phyloP scores from a whole-genome alignment of 2,888 invertebrate genomes.

The Polydrusus tereticollis region DNA sequence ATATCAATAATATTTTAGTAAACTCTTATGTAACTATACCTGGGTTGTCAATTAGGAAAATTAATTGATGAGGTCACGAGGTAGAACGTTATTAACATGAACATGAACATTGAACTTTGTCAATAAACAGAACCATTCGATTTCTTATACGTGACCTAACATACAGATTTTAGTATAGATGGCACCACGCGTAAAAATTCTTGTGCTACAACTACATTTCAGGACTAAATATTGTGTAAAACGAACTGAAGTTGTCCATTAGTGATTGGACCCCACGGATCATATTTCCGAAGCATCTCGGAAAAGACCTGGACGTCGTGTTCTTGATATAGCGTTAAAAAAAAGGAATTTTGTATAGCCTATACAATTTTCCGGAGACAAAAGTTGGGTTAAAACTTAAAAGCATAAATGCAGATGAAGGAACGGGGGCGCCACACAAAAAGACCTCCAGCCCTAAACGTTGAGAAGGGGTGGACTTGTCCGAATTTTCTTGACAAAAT shows the following conservation, averaged over 20 bases:
- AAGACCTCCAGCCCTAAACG: constrained; percentile 18
- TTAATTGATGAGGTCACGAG: no score
- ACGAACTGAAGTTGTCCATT: not conserved
- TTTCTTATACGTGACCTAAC: no score
- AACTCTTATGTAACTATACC: no score
- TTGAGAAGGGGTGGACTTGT: constrained; percentile 10
- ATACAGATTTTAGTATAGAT: not conserved
- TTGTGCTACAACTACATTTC: not conserved
- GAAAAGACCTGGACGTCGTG: constrained; percentile 1
- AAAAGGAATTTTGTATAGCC: not conserved
- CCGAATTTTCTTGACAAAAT: not conserved
- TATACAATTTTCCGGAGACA: not conserved
- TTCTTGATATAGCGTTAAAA: not conserved
- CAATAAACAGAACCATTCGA: no score
- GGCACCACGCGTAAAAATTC: not conserved
- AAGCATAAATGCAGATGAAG: not conserved
- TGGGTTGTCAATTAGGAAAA: no score
- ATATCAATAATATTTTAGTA: no score
- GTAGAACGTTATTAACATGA: no score
- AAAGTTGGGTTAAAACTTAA: not conserved
- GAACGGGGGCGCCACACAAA: constrained; percentile 8
- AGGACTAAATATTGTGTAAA: not conserved
- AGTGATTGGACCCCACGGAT: no score
- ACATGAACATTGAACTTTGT: no score
- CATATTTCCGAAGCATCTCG: not conserved